Evolutionary conservation across 2,888 invertebrate species (phyloP).

Genomic region (Apamea anceps): DNA sequence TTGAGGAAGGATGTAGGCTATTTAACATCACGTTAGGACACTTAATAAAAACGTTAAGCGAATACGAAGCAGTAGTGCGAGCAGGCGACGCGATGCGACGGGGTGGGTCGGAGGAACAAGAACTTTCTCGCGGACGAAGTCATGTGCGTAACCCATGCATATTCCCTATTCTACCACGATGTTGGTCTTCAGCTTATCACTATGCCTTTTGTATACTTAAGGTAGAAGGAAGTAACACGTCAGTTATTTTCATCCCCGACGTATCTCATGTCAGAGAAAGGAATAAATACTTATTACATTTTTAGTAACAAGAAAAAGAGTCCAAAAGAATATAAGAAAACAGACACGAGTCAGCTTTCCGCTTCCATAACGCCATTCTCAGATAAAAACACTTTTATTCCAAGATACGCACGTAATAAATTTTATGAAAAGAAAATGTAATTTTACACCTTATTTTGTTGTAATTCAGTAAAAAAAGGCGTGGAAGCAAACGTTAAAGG

Average conservation of each 20-base stretch:
- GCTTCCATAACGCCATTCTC: conserved; percentile 10
- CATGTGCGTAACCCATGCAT: too few relatives aligned
- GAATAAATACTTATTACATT: conserved; percentile 24
- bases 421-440: conserved; percentile 39
- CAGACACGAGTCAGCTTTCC: conserved; percentile 20
- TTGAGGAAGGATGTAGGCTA: neutral
- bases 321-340: conserved; percentile 17
- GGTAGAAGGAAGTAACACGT: neutral
- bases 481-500: conserved; percentile 6
- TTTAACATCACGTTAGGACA: neutral
- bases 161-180: neutral
- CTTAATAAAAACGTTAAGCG: neutral
- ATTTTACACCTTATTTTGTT: conserved; percentile 37
- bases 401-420: conserved; percentile 38
- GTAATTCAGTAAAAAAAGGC: conserved; percentile 18
- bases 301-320: conserved; percentile 13
- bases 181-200: neutral
- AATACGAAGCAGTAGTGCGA: neutral
- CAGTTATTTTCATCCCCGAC: neutral
- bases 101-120: neutral
- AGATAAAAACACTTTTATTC: conserved; percentile 24
- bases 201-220: neutral
- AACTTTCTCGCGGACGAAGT: neutral
- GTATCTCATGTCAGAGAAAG: neutral
- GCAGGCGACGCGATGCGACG: neutral